Evolutionary conservation across 2,113 vertebrate species (phyloP).

Genomic region (Gulo gulo): DNA sequence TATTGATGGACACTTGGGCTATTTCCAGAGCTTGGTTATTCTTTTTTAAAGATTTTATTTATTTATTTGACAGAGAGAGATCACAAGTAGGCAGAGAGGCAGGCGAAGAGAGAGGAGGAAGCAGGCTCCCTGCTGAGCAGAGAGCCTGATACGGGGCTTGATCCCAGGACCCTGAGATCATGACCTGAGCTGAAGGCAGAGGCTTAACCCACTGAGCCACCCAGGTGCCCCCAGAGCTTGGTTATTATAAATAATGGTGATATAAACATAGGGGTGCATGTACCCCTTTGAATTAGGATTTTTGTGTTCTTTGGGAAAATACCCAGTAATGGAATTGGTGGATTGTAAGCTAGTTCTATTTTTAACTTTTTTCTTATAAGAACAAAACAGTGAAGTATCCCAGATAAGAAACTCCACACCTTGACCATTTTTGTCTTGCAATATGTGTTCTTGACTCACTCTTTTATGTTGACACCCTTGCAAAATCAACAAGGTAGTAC

Average conservation of each 20-base stretch:
- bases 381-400: background rate
- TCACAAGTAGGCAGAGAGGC: no score
- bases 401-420: background rate
- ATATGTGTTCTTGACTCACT: background rate
- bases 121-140: no score
- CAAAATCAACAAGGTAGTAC: background rate
- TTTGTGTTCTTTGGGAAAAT: background rate
- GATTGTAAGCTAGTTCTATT: background rate
- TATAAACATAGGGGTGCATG: background rate
- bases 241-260: background rate
- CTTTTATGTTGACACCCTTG: background rate
- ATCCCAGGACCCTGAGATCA: no score
- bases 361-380: background rate
- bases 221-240: background rate
- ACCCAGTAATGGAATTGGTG: background rate
- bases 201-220: no score
- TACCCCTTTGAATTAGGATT: background rate
- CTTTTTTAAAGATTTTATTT: no score
- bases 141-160: no score
- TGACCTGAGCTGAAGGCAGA: no score
- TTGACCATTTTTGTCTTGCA: background rate
- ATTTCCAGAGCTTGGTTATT: background rate
- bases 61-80: no score
- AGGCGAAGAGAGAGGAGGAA: no score
- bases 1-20: background rate